Evolutionary conservation across 30 jellyfish, hydroid and myxozoan species (phyloP).

Genomic region (Haliclystus octoradiatus): DNA sequence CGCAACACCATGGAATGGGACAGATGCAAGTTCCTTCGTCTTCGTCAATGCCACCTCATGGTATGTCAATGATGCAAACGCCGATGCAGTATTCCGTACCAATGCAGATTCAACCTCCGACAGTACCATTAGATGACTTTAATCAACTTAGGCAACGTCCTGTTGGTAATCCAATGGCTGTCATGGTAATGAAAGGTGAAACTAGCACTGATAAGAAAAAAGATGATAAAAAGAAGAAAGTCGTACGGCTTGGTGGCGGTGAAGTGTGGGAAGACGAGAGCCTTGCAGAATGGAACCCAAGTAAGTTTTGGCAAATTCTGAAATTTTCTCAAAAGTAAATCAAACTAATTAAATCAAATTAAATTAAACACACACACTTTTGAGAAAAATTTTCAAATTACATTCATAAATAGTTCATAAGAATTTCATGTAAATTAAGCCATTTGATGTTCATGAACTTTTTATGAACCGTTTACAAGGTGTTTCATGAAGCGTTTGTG

Average conservation of each 20-base stretch:
- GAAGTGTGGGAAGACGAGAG: slow-evolving; percentile 92
- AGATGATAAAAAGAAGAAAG: slow-evolving; percentile 60
- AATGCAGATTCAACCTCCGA: slow-evolving; percentile 43
- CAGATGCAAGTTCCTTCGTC: background rate
- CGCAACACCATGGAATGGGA: no score
- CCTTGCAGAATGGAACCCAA: slow-evolving; percentile 82
- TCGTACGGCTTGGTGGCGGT: slow-evolving; percentile 94
- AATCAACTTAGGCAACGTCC: no score
- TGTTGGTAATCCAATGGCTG: background rate
- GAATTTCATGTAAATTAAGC: no score
- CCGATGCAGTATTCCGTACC: slow-evolving; percentile 15
- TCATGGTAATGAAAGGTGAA: slow-evolving; percentile 14
- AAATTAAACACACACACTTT: no score
- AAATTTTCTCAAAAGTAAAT: no score
- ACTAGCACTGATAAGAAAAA: slow-evolving; percentile 27
- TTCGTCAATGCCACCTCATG: background rate
- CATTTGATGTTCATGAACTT: no score
- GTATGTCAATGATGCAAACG: background rate
- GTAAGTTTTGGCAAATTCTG: no score
- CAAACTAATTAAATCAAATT: no score
- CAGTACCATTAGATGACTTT: slow-evolving; percentile 50
- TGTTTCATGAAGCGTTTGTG: no score
- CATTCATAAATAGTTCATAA: no score
- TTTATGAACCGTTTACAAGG: no score
- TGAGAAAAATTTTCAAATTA: no score